phyloP scores from a whole-genome alignment of 2,113 vertebrate genomes.

The Megaceryle maxima region DNA sequence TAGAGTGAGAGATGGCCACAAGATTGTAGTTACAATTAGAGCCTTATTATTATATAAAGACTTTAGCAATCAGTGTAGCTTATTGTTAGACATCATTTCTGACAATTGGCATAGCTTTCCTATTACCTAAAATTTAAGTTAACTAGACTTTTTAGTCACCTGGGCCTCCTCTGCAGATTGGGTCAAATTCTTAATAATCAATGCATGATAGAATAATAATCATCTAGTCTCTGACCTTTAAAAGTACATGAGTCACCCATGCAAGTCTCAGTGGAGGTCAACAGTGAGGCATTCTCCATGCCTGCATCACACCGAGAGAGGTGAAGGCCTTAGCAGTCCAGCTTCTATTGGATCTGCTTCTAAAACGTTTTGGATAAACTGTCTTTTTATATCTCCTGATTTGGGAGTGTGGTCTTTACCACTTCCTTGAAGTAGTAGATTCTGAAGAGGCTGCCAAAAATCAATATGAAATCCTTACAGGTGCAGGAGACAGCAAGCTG shows the following conservation, averaged over 20 bases:
- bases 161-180: neutral
- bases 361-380: neutral
- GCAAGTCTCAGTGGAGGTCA: neutral
- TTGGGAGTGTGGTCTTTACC: neutral
- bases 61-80: neutral
- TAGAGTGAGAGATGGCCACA: neutral
- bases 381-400: neutral
- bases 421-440: neutral
- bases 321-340: neutral
- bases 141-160: neutral
- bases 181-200: neutral
- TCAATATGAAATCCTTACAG: neutral
- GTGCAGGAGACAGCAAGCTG: neutral
- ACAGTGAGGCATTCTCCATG: accelerated
- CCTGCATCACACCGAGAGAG: neutral
- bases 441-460: neutral
- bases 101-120: neutral
- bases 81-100: neutral
- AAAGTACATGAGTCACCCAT: neutral
- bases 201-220: neutral
- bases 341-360: neutral
- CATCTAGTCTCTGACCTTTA: neutral
- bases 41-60: neutral
- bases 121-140: neutral
- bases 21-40: neutral